phyloP scores from a whole-genome alignment of 2,113 vertebrate genomes.

The Toxostoma redivivum region DNA sequence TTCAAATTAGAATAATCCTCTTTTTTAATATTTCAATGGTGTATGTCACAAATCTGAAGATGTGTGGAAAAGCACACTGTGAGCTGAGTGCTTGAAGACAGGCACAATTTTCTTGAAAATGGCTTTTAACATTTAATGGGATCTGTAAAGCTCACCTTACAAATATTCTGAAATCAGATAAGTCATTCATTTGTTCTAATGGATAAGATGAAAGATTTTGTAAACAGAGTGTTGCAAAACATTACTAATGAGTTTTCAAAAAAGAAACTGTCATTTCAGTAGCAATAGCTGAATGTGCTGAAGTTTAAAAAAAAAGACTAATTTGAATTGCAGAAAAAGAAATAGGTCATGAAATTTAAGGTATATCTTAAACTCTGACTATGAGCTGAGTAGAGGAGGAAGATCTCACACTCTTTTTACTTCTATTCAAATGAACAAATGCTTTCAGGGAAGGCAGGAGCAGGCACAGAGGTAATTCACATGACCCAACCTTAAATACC shows the following conservation, averaged over 20 bases:
- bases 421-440: background rate
- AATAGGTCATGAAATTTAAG: background rate
- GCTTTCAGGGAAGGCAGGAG: background rate
- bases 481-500: background rate
- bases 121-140: conserved; percentile 6
- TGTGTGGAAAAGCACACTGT: background rate
- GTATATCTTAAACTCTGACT: background rate
- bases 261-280: background rate
- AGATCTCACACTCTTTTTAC: background rate
- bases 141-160: background rate
- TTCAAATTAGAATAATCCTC: background rate
- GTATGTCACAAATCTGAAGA: background rate
- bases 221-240: conserved; percentile 12
- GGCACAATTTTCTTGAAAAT: background rate
- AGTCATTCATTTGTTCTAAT: conserved; percentile 18
- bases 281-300: background rate
- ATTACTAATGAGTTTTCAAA: conserved; percentile 9
- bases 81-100: background rate
- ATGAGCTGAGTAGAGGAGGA: background rate
- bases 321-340: conserved; percentile 24
- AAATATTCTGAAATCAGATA: background rate
- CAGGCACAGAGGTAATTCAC: background rate
- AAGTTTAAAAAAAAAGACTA: background rate
- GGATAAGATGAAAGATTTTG: background rate
- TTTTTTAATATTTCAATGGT: background rate